Evolutionary conservation across 2,797 vertebrate genomes (phyloP).

Genomic region (Brachyalestes nurse): DNA sequence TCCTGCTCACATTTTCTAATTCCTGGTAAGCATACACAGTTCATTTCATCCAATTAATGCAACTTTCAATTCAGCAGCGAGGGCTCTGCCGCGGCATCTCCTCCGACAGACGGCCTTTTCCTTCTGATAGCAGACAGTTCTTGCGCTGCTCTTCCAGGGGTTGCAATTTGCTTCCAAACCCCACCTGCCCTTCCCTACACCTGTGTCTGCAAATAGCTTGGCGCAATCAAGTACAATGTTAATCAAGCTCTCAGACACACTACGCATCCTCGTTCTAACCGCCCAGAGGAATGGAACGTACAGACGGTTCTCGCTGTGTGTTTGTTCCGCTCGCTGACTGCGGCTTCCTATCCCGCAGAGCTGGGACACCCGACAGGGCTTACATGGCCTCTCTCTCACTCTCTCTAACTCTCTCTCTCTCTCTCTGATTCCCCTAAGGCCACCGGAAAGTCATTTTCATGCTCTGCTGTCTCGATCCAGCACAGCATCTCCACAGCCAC

Average conservation of each 20-base stretch:
- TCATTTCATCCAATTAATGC: conserved; percentile 8
- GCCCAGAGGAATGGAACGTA: conserved; percentile 40
- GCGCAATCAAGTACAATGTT: conserved; percentile 58
- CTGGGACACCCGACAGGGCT: conserved; percentile 62
- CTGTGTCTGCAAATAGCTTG: conserved; percentile 38
- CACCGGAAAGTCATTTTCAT: conserved; percentile 69
- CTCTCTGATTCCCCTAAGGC: conserved; percentile 60
- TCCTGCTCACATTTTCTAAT: background rate
- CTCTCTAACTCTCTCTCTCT: conserved; percentile 12
- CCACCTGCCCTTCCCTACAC: conserved; percentile 41
- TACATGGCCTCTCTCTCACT: conserved; percentile 48
- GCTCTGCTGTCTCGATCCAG: conserved; percentile 67
- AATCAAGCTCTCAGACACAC: conserved; percentile 50
- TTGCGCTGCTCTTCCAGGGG: background rate
- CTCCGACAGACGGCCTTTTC: background rate
- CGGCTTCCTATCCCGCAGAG: conserved; percentile 64
- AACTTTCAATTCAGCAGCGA: conserved; percentile 12
- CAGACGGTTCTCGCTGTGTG: conserved; percentile 52
- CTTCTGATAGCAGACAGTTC: conserved; percentile 1
- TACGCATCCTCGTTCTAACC: conserved; percentile 31
- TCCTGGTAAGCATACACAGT: background rate
- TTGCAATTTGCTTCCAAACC: conserved; percentile 39
- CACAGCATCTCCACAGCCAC: conserved; percentile 48
- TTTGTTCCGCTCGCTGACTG: conserved; percentile 63
- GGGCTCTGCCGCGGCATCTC: background rate